Percentiles rank a stretch among this genome's conserved stretches.
Conservation (phyloP, 1,140 invertebrate genomes). For the Panagrolaimus sp. region DNA sequence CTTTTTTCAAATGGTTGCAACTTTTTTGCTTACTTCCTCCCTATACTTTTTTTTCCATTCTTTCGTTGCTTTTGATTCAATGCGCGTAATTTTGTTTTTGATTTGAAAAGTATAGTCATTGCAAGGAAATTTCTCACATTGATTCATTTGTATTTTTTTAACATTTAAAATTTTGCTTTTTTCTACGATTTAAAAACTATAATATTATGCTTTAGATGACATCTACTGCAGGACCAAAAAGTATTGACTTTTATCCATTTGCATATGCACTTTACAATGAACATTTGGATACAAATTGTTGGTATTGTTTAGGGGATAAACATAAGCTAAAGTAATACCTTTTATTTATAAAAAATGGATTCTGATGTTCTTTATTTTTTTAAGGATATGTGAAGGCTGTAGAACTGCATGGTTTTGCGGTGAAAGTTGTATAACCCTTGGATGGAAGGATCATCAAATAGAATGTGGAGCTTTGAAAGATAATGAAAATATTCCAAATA, state of each 20-base stretch:
- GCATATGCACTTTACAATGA: slow-evolving; percentile 53
- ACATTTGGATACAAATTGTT: slow-evolving; percentile 42
- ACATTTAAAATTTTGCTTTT: too few species aligned
- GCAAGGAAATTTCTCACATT: too few species aligned
- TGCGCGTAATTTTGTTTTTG: too few species aligned
- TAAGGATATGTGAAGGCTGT: slow-evolving; percentile 38
- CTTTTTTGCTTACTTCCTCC: too few species aligned
- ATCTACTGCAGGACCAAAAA: background rate
- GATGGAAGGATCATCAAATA: slow-evolving; percentile 45
- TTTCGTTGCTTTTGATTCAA: too few species aligned
- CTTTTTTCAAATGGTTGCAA: too few species aligned
- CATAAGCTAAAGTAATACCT: slow-evolving; percentile 30
- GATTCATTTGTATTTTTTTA: too few species aligned
- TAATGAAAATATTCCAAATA: slow-evolving; percentile 32
- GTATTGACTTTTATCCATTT: slow-evolving; percentile 52
- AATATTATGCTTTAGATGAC: too few species aligned
- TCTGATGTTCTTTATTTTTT: slow-evolving; percentile 23
- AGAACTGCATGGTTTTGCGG: slow-evolving; percentile 39
- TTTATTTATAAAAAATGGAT: background rate
- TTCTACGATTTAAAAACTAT: too few species aligned
- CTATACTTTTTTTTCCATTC: too few species aligned
- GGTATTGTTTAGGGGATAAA: slow-evolving; percentile 52
- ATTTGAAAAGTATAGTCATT: too few species aligned
- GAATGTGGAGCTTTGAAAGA: slow-evolving; percentile 37
- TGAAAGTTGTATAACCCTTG: slow-evolving; percentile 42